Evolutionary conservation across 1,140 invertebrate species (phyloP).

Genomic region (Cydia pomonella): DNA sequence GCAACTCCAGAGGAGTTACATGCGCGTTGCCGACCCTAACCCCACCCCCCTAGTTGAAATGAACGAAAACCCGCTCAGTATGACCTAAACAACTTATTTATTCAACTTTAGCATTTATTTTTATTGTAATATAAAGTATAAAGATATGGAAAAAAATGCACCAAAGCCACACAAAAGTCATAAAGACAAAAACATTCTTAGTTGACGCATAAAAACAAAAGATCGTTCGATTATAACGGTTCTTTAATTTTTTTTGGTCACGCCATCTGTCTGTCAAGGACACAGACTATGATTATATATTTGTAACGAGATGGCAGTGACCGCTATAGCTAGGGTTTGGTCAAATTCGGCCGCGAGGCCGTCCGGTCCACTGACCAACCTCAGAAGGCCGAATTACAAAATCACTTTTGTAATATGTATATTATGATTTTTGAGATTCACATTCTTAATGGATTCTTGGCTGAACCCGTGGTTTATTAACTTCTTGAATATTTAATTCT

Average conservation of each 20-base stretch:
- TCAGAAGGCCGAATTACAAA: slow-evolving; percentile 24
- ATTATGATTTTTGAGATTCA: slow-evolving; percentile 31
- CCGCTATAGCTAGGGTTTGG: slow-evolving; percentile 19
- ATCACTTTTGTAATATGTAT: slow-evolving; percentile 22
- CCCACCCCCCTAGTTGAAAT: no score
- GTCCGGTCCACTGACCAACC: neutral
- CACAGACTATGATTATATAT: neutral
- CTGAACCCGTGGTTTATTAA: neutral
- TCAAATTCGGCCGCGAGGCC: slow-evolving; percentile 27
- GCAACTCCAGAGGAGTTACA: no score
- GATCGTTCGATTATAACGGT: slow-evolving; percentile 34
- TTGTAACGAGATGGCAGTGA: slow-evolving; percentile 27
- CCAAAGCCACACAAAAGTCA: no score
- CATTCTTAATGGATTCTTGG: slow-evolving; percentile 2
- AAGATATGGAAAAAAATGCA: no score
- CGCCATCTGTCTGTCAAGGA: slow-evolving; percentile 7
- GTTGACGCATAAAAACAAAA: slow-evolving; percentile 14
- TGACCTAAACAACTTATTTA: no score
- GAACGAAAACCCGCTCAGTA: no score
- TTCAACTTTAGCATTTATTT: no score
- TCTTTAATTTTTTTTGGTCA: neutral
- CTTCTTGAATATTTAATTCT: neutral
- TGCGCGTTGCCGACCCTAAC: no score
- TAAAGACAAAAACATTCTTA: no score
- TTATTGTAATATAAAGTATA: no score